These are phyloP conservation scores for Cynopterus sphinx DNA, from an alignment of 2,797 vertebrate genomes.

Conservation along the genomic window DNA sequence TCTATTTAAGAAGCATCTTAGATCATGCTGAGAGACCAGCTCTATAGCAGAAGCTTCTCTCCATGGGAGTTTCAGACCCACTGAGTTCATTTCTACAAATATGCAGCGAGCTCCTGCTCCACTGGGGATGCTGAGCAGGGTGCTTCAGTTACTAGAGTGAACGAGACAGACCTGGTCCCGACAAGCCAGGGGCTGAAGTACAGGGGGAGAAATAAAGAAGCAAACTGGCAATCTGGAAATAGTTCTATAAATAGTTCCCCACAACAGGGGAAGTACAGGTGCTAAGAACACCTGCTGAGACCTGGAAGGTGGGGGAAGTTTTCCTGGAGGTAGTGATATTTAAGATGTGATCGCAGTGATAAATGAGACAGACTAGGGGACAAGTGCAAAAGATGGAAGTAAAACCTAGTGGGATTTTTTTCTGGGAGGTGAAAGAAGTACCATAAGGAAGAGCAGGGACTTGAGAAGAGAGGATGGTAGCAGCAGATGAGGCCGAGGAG, in stretches of 20 bases:
- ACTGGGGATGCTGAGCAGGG: fast-evolving
- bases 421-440: not conserved
- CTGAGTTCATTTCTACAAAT: not conserved
- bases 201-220: not conserved
- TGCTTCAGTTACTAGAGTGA: not conserved
- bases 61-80: not conserved
- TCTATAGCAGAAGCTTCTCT: not conserved
- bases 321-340: not conserved
- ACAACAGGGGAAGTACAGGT: not conserved
- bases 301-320: not conserved
- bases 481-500: fast-evolving
- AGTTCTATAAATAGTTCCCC: not conserved
- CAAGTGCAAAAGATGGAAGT: not conserved
- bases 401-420: not conserved
- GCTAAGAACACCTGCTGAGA: not conserved
- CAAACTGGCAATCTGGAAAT: not conserved
- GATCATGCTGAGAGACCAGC: not conserved
- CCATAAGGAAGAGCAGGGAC: not conserved
- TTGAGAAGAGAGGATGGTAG: not conserved
- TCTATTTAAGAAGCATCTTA: not conserved
- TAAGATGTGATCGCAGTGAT: not conserved
- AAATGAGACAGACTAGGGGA: not conserved
- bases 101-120: fast-evolving
- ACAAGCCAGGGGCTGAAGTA: not conserved
- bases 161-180: not conserved